Evolutionary conservation across 2,888 invertebrate species (phyloP).

Genomic region (Spisula solida): DNA sequence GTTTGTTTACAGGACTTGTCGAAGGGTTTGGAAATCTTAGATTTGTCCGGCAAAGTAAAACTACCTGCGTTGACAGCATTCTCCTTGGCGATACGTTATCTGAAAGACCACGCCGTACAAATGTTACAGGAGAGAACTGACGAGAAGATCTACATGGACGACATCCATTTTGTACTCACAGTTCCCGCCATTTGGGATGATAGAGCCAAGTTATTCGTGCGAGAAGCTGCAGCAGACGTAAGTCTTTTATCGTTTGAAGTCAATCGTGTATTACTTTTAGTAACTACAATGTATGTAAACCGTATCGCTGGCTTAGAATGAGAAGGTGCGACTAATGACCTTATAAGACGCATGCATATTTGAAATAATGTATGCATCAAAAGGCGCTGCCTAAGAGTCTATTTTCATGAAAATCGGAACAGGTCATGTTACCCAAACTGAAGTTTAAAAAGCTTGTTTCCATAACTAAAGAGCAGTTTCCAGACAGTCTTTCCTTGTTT

Average conservation of each 20-base stretch:
- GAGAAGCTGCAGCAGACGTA: constrained; percentile 56
- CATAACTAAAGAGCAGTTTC: too few species aligned
- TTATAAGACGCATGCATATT: too few species aligned
- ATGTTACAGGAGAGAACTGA: constrained; percentile 19
- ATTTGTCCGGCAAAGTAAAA: constrained; percentile 44
- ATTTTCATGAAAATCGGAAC: too few species aligned
- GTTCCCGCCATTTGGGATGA: constrained; percentile 62
- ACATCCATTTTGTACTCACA: constrained; percentile 46
- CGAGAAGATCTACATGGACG: neutral
- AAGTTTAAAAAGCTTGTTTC: too few species aligned
- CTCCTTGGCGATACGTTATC: constrained; percentile 49
- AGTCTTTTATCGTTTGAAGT: neutral
- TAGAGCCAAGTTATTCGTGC: constrained; percentile 46
- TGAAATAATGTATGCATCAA: too few species aligned
- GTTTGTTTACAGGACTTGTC: constrained; percentile 50
- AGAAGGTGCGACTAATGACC: too few species aligned
- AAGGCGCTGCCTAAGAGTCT: too few species aligned
- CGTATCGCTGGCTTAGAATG: too few species aligned
- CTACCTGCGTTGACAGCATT: constrained; percentile 49
- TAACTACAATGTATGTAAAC: too few species aligned
- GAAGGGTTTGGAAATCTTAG: constrained; percentile 36
- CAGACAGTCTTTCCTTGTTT: too few species aligned
- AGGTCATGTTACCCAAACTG: too few species aligned
- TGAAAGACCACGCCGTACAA: constrained; percentile 50
- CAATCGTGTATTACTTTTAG: too few species aligned